phyloP scores from a whole-genome alignment of 2,797 vertebrate species.

The Hydrolagus colliei region DNA sequence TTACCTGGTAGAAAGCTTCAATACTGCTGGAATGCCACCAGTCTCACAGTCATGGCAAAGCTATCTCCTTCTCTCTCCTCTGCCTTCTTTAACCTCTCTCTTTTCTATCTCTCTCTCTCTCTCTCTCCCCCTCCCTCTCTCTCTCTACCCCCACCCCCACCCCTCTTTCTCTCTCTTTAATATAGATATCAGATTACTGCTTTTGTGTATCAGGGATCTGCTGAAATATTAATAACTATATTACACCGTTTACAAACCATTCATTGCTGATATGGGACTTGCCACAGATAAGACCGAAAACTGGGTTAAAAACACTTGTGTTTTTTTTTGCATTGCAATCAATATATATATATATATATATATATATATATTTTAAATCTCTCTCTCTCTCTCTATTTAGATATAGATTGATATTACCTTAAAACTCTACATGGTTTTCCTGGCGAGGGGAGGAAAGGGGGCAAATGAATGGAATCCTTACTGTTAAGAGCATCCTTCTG shows the following conservation, averaged over 20 bases:
- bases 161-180: constrained; percentile 12
- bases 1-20: constrained; percentile 6
- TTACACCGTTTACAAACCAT: constrained; percentile 25
- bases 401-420: too few relatives aligned
- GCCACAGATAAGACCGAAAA: too few relatives aligned
- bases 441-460: background rate
- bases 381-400: too few relatives aligned
- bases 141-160: too few relatives aligned
- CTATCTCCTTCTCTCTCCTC: background rate
- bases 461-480: background rate
- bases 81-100: too few relatives aligned
- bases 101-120: too few relatives aligned
- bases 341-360: too few relatives aligned
- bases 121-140: too few relatives aligned
- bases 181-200: constrained; percentile 21
- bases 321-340: too few relatives aligned
- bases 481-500: constrained; percentile 9
- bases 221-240: constrained; percentile 31
- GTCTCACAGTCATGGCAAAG: background rate
- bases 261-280: background rate
- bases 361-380: too few relatives aligned
- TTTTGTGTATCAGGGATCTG: constrained; percentile 16
- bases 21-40: constrained; percentile 4
- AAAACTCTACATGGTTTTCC: background rate
- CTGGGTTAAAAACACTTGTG: too few relatives aligned